Evolutionary conservation across 2,113 vertebrate genomes (phyloP), one percentile per base, ranked within the genome.

Genomic region (Halcyon malimbica): DNA sequence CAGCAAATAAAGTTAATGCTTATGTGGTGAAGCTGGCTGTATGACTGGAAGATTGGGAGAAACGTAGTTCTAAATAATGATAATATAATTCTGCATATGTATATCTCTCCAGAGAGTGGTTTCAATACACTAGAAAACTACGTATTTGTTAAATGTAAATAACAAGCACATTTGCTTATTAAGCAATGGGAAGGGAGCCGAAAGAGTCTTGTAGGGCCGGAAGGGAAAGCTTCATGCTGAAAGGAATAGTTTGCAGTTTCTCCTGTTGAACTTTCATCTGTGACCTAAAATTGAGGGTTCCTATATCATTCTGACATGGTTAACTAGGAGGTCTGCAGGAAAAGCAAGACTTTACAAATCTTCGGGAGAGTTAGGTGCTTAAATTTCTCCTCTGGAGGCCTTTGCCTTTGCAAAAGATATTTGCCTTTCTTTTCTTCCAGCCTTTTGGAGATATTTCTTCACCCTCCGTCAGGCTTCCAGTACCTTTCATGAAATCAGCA

Each of bases 251-350:
- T 59, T 83, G 39, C 42, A 87, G 5, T 14, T 87, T 9, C 28
- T 80, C 50, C 21, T 41, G 15, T 6, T 53, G 57, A 90, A 37
- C n/a, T 48, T 81, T 14, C 28, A 39, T 7, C 25, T 48, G 29
- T 35, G 57, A 85, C 51, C 21, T 56, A 33, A 83, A 86, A 60
- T 8, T 5, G 2, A 71, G 53, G 5, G 28, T 10, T 69, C 7
- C 37, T 57, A 0, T 3, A 42, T 51, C 56, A 10, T 53, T 56
- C 54, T 35, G n/a, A 6, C 20, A 19, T 3, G 28, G 11, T 31
- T 3, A 0, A 11, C n/a, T 16, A 28, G 50, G 25, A 93, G 19
- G 12, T 39, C 68, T 28, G 6, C 0, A 1, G 13, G 37, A 60
- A 94, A 87, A 71, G 3, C 17, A 71, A 33, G 29, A 81, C 26